Base-by-base conservation (phyloP, 2,797 vertebrate genomes). In the Yasuhikotakia modesta region DNA sequence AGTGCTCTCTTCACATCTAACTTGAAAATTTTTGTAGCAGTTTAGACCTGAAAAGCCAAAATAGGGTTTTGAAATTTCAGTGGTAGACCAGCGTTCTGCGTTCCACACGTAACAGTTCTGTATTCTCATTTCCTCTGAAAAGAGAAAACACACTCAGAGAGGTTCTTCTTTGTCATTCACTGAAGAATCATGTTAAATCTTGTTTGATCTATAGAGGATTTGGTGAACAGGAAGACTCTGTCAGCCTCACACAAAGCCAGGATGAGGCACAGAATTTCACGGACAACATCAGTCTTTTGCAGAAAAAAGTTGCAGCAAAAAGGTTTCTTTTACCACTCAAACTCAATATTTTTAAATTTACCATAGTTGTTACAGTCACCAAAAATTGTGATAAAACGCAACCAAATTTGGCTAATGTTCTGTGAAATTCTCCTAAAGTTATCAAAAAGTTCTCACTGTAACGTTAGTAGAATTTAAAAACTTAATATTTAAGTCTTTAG, bases 191-290 rank as follows among this genome's bases (percentile, higher is more conserved):
- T 85, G 81, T 86, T 84, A 83, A 84, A 82, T 68, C 53, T 77
- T 22, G n/a, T 53, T 50, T 30, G 35, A 67, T 73, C 13, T 60
- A 11, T 45, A 63, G 21, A 61, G 22, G 60, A 76, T 78, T 43
- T 24, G 70, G 68, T 76, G 82, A 86, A 86, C 77, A 86, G 85
- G 83, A 86, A 84, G 76, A 74, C n/a, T 74, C 48, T 65, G 71
- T 84, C 78, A 83, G 79, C 81, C 80, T 24, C 84, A 83, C 85
- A 91, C 91, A 92, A 92, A 92, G 90, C 85, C 90, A 92, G 90
- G 91, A 92, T 92, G 85, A 85, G 86, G 81, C 81, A 89, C 85
- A 81, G 88, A 69, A 67, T 84, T 88, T 83, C 89, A 90, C 81
- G 87, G 39, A 87, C 88, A 88, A 85, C 86, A 63, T 79, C 58